Evolutionary conservation across 2,888 invertebrate genomes (phyloP).

Genomic region (Catocala fraxini): DNA sequence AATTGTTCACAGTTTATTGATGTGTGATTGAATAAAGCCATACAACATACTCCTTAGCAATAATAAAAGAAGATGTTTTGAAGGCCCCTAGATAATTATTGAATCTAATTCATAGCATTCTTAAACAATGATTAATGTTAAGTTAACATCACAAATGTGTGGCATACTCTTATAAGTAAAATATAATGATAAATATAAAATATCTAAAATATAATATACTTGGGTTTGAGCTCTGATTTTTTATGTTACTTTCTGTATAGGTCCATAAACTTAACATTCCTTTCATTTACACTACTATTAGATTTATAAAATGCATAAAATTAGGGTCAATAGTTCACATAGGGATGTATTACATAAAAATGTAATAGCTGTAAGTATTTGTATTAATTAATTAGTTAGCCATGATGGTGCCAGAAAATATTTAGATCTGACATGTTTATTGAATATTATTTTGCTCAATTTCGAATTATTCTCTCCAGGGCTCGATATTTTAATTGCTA

Average conservation of each 20-base stretch:
- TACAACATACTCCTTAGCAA: constrained; percentile 40
- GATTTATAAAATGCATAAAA: background rate
- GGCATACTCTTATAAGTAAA: background rate
- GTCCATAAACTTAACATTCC: no score
- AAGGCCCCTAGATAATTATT: constrained; percentile 10
- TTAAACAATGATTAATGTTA: background rate
- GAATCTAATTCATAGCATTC: background rate
- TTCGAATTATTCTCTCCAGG: constrained; percentile 13
- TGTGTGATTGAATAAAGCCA: constrained; percentile 33
- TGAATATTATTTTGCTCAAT: constrained; percentile 42
- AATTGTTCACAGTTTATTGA: constrained; percentile 18
- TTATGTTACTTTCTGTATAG: no score
- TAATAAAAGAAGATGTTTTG: constrained; percentile 31
- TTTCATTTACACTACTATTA: background rate
- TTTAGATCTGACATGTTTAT: constrained; percentile 51
- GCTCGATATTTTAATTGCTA: background rate
- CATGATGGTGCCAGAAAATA: constrained; percentile 66
- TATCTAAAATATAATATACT: no score
- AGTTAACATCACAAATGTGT: background rate
- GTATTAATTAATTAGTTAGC: constrained; percentile 46
- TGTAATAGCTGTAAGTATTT: constrained; percentile 20
- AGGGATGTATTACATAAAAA: background rate
- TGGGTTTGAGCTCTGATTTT: no score
- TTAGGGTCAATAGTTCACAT: background rate
- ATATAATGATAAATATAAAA: no score